Base-by-base conservation (phyloP, 1,140 invertebrate genomes). In the Drosophila repleta region DNA sequence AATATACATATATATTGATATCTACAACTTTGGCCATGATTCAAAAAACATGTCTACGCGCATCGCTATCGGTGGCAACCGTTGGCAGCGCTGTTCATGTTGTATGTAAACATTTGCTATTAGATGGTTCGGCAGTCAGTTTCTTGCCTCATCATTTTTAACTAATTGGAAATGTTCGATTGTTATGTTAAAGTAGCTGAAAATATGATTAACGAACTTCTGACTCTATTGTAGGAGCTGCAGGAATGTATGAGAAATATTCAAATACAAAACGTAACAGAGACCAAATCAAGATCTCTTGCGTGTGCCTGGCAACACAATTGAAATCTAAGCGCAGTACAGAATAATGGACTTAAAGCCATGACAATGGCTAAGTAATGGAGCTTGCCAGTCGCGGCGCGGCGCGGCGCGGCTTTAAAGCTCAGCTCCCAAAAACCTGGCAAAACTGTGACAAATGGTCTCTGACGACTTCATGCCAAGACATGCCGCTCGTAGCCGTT, bases 391-490 rank as follows among this genome's bases (percentile, higher is more conserved):
- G 29, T 29, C 20, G 26, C 37, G 20, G 41, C 18, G 32, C 20
- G 51, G 55, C 20, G 26, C 37, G 20, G 41, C 18, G 32, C 20
- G 51, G 55, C 15, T 46, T 65, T 58, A 52, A 64, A 62, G 58
- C 49, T 62, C 58, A 76, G 67, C 58, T 61, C 20, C 35, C 20
- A 45, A 57, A 57, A 76, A 62, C 62, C 74, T 81, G 82, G 74
- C 82, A 85, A 87, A 85, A 85, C 83, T 88, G 75, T 87, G 82
- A 85, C 82, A 85, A 85, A 85, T 85, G 78, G 74, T 81, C 74
- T 87, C 46, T 78, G 83, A 88, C 83, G 83, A 85, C 78, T 85
- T 87, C 66, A 85, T 81, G 78, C 82, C 58, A 65, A 78, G 69
- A 62, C 56, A 64, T 46, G 62, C 58, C 17, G 5, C 52, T 48